Evolutionary conservation across 2,113 vertebrate genomes (phyloP).

Genomic region (Cisticola juncidis): DNA sequence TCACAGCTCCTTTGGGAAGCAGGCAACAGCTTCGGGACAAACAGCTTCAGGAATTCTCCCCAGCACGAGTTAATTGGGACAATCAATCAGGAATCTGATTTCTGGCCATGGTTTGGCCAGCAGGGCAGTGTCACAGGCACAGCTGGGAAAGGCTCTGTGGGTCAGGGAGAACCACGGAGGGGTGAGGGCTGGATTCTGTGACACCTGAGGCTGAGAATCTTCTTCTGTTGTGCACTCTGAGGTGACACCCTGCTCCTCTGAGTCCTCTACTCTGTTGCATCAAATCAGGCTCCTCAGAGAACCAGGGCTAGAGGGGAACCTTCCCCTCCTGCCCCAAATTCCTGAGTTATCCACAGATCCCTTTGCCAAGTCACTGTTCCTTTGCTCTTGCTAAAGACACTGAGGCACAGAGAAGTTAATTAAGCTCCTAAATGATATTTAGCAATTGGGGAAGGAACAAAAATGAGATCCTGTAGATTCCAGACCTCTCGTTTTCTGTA

Average conservation of each 20-base stretch:
- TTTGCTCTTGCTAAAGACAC: neutral
- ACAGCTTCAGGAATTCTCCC: neutral
- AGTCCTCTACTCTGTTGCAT: neutral
- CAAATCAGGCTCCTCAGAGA: neutral
- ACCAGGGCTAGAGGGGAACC: neutral
- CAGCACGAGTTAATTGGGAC: neutral
- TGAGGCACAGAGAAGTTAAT: neutral
- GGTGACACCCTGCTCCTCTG: neutral
- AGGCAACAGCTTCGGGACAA: neutral
- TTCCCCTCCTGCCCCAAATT: neutral
- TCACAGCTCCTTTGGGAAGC: neutral
- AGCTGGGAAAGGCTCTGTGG: neutral
- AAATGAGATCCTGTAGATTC: neutral
- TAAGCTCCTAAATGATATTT: neutral
- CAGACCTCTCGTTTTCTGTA: neutral
- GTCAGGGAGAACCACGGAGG: fast-evolving
- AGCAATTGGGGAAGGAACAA: neutral
- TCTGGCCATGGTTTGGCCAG: neutral
- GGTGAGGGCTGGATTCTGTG: neutral
- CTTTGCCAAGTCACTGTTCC: neutral
- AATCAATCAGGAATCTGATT: neutral
- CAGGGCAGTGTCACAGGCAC: neutral
- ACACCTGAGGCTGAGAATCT: neutral
- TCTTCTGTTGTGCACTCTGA: neutral
- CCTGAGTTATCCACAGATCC: neutral